Evolutionary conservation across 1,140 invertebrate genomes (phyloP).

Genomic region (Trachymyrmex cornetzi): DNA sequence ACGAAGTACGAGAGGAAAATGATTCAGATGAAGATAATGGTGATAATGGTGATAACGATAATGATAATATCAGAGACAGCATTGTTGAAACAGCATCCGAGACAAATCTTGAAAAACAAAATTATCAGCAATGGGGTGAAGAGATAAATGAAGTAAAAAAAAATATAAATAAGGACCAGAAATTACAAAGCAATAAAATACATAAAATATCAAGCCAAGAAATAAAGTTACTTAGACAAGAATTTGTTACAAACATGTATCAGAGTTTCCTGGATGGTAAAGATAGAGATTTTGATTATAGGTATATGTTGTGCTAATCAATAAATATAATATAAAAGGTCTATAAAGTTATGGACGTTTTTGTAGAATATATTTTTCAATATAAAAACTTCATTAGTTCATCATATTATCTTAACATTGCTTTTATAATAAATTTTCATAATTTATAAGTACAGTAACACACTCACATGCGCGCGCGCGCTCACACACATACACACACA

Average conservation of each 20-base stretch:
- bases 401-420: not conserved
- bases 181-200: constrained; percentile 33
- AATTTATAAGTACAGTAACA: not conserved
- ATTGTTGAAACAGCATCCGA: not conserved
- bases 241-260: constrained; percentile 96
- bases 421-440: not conserved
- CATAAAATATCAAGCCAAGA: constrained; percentile 83
- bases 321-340: constrained; percentile 16
- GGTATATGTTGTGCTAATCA: constrained; percentile 78
- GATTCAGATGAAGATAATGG: constrained; percentile 82
- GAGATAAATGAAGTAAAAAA: not conserved
- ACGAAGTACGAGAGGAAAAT: constrained; percentile 76
- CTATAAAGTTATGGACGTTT: not conserved
- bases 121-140: constrained; percentile 65
- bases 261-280: constrained; percentile 94
- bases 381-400: constrained; percentile 12
- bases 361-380: not conserved
- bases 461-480: too few relatives aligned
- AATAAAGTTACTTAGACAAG: constrained; percentile 90
- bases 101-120: constrained; percentile 24
- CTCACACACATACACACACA: too few relatives aligned
- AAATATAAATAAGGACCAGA: constrained; percentile 6
- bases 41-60: not conserved
- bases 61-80: constrained; percentile 71
- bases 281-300: constrained; percentile 95